Evolutionary conservation across 2,888 invertebrate genomes (phyloP).

Genomic region (Caradrina clavipalpis): DNA sequence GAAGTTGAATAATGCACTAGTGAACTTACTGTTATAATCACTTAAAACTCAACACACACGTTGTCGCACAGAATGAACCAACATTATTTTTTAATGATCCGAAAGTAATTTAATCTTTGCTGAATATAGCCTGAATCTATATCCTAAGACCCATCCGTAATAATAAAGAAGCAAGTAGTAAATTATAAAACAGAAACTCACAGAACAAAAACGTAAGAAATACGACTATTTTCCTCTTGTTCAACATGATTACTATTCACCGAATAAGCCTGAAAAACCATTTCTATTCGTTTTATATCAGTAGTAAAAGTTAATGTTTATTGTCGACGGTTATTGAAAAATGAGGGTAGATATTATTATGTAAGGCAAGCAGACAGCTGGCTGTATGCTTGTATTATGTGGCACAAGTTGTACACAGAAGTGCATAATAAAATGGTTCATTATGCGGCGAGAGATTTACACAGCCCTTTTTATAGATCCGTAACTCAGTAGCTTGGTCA

Average conservation of each 20-base stretch:
- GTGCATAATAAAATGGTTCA: constrained; percentile 1
- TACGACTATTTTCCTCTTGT: constrained; percentile 24
- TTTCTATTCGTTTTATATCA: constrained; percentile 40
- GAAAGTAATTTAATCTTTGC: not conserved
- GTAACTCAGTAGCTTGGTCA: not conserved
- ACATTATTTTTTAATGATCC: not conserved
- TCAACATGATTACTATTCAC: constrained; percentile 34
- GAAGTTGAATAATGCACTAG: not conserved
- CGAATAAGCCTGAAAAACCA: constrained; percentile 10
- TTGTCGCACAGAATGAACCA: not conserved
- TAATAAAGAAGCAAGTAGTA: not conserved
- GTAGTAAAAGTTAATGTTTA: constrained; percentile 33
- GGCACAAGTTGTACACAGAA: not conserved
- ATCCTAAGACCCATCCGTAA: not conserved
- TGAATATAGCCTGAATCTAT: too few species aligned
- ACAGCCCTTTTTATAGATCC: not conserved
- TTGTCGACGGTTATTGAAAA: constrained; percentile 33
- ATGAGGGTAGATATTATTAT: not conserved
- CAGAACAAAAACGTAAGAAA: constrained; percentile 27
- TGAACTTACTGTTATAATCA: not conserved
- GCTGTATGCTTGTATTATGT: not conserved
- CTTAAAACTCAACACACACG: not conserved
- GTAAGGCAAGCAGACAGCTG: not conserved
- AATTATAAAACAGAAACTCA: constrained; percentile 27
- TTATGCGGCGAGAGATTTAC: constrained; percentile 5